Percentiles rank a stretch among this genome's conserved stretches.
phyloP scores from a whole-genome alignment of 2,113 vertebrate genomes.

The Pelecanus crispus region DNA sequence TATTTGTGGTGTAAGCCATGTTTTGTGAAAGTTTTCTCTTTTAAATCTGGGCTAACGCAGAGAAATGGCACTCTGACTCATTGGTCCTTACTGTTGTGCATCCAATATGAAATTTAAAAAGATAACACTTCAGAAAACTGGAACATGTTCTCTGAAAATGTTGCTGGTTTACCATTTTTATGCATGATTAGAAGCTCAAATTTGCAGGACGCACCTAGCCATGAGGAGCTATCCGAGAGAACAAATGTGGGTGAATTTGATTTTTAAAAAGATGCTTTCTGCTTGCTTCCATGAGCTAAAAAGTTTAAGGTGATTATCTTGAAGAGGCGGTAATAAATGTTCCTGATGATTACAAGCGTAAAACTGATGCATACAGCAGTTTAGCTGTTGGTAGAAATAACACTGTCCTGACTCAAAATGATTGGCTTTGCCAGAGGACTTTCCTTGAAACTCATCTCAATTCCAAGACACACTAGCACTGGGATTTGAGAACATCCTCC shows the following conservation, averaged over 20 bases:
- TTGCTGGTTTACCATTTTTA: not conserved
- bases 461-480: not conserved
- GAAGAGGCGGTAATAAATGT: not conserved
- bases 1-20: not conserved
- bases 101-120: not conserved
- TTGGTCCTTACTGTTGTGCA: not conserved
- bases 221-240: not conserved
- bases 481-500: not conserved
- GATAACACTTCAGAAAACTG: not conserved
- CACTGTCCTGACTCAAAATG: not conserved
- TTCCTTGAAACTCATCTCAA: not conserved
- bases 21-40: not conserved
- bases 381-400: not conserved
- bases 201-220: not conserved
- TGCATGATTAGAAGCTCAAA: not conserved
- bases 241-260: not conserved
- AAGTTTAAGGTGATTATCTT: not conserved
- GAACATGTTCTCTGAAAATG: not conserved
- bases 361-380: not conserved
- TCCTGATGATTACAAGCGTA: not conserved
- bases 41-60: not conserved
- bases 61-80: not conserved
- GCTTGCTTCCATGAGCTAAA: not conserved
- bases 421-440: not conserved
- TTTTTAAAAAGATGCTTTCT: not conserved